Percentiles rank a stretch among this genome's conserved stretches.
Conservation (phyloP, 2,888 invertebrate species). For the Parnassius orleans region DNA sequence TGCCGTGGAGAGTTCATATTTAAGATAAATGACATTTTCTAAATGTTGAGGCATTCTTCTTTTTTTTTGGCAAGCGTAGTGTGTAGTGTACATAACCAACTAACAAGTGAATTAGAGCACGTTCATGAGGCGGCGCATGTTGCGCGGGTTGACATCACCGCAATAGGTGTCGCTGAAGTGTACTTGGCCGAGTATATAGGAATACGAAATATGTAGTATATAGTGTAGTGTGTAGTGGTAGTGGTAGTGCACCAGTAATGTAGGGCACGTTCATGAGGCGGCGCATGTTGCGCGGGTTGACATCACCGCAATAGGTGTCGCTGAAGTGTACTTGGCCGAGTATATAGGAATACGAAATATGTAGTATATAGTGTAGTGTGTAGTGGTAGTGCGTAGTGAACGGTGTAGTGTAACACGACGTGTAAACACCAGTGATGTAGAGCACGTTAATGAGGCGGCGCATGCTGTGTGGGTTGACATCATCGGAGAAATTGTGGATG, state of each 20-base stretch:
- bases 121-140: conserved; percentile 97
- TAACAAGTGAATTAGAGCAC: conserved; percentile 96
- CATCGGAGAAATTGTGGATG: conserved; percentile 99
- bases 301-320: conserved; percentile 82
- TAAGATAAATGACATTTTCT: too few species aligned
- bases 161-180: too few species aligned
- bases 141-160: conserved; percentile 94
- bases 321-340: too few species aligned
- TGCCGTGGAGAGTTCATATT: too few species aligned
- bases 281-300: conserved; percentile 98
- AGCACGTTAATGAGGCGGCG: conserved; percentile 97
- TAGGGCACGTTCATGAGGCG: conserved; percentile 98
- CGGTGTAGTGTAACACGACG: too few species aligned
- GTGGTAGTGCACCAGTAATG: conserved; percentile 86
- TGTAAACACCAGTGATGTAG: conserved; percentile 91
- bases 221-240: background rate
- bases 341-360: too few species aligned
- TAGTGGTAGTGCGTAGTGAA: too few species aligned
- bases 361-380: background rate
- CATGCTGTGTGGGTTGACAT: conserved; percentile 90
- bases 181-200: too few species aligned
- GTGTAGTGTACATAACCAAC: too few species aligned
- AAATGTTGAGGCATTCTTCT: too few species aligned
- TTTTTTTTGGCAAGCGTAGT: too few species aligned
- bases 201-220: too few species aligned